These are phyloP conservation scores for Hepsetus odoe DNA, from an alignment of 2,113 vertebrate genomes.

Conservation along the genomic window DNA sequence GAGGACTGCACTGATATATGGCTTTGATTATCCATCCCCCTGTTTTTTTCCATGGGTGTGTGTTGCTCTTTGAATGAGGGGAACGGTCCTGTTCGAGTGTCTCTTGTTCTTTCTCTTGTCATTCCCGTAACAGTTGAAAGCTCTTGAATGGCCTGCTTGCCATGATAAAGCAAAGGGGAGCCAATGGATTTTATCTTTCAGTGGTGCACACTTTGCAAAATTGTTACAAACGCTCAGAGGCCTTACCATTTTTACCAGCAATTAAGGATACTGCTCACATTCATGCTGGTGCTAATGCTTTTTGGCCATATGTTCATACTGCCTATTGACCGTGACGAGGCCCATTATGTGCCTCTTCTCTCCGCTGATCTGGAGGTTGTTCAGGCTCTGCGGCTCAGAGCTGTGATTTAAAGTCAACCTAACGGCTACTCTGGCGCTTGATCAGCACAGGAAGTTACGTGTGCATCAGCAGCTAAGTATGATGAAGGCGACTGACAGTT, in stretches of 20 bases:
- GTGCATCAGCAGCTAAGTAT: conserved; percentile 49
- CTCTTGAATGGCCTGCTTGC: conserved; percentile 5
- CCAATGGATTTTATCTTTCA: neutral
- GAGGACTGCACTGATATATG: conserved; percentile 44
- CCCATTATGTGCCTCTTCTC: conserved; percentile 10
- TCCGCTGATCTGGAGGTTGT: conserved; percentile 35
- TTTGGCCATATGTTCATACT: conserved; percentile 7
- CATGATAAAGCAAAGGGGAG: conserved; percentile 11
- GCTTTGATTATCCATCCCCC: conserved; percentile 51
- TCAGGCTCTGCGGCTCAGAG: conserved; percentile 35
- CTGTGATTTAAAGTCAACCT: conserved; percentile 51
- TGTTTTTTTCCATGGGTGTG: conserved; percentile 24
- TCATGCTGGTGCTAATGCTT: conserved; percentile 3
- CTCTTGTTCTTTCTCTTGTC: conserved; percentile 5
- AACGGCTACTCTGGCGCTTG: conserved; percentile 29
- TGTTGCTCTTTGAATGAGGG: conserved; percentile 20
- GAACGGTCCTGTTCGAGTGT: conserved; percentile 10
- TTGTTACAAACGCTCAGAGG: conserved; percentile 8
- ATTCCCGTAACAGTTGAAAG: conserved; percentile 5
- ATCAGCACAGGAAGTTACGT: conserved; percentile 53
- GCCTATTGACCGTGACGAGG: conserved; percentile 19
- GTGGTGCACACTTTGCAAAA: neutral
- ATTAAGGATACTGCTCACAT: neutral
- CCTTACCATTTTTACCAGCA: neutral
- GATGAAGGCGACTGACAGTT: conserved; percentile 35